Base-by-base conservation (phyloP, 2,797 vertebrate species). In the Nannoperca obscura region DNA sequence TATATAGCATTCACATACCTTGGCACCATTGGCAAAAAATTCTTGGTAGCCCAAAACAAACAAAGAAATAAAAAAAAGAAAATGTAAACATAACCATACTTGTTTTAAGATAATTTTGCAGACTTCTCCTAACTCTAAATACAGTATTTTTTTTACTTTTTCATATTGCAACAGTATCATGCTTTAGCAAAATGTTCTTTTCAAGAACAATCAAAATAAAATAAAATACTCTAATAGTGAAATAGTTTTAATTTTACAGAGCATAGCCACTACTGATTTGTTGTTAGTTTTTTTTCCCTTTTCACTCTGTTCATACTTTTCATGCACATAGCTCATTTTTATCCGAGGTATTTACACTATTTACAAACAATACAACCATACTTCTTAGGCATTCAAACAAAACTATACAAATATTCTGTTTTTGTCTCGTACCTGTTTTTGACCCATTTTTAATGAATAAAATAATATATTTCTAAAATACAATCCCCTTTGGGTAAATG, bases 361-460 rank as follows among this genome's bases (percentile, higher is more conserved):
- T 91, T 99, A 99, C 98, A 99, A 98, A 97, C 97, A 97, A 96
- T 98, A 98, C 97, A 99, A 97, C 98, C 97, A 97, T 97, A 97
- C 97, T 97, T 97, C 95, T 96, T 92, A 95, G 95, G 97, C 97
- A 97, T 98, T 97, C 97, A 97, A 97, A 98, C 96, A 99, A 98
- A 99, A 98, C 98, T 99, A 99, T 99, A 99, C 97, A 99, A 98
- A 98, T 98, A 97, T 97, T 97, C 96, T 96, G 96, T 97, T 97
- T 97, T 97, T 96, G 96, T 97, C 96, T 97, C 96, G 93, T 95
- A 97, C 97, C 97, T 97, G 96, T 97, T 98, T 97, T 96, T 96
- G 95, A 97, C 97, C 96, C 97, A 94, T 95, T 95, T 96, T 97
- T 96, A 97, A 96, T 97, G 97, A 98, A 97, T 97, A 99, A 99